These are phyloP conservation scores for Phylloscopus trochilus DNA, from an alignment of 2,113 vertebrate genomes.

Conservation along the genomic window DNA sequence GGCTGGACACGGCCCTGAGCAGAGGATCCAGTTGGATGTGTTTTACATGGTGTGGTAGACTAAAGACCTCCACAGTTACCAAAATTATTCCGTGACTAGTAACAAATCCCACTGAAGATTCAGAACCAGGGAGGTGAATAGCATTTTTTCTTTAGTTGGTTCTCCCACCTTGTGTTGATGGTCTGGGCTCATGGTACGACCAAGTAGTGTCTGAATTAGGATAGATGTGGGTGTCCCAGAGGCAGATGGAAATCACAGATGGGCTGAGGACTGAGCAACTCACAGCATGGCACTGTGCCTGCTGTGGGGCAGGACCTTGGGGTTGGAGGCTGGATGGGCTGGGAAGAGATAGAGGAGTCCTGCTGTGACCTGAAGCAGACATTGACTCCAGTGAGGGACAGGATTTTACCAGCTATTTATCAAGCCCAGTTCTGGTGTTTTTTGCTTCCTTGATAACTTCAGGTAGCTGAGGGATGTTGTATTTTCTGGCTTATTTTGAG, in stretches of 20 bases:
- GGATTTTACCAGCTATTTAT: neutral
- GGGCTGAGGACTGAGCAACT: neutral
- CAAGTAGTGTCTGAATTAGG: neutral
- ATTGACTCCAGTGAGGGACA: neutral
- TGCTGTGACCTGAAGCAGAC: neutral
- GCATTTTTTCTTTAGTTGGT: neutral
- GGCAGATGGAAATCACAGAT: neutral
- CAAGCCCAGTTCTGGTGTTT: neutral
- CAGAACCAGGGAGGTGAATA: neutral
- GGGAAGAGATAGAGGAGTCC: neutral
- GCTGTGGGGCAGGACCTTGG: neutral
- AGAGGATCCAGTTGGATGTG: neutral
- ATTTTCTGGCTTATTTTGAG: neutral
- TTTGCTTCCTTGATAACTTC: neutral
- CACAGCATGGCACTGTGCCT: rapidly evolving
- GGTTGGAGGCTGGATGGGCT: neutral
- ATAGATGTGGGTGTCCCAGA: neutral
- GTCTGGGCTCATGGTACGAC: neutral
- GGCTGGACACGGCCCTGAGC: neutral
- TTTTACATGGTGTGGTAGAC: neutral
- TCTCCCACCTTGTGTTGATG: neutral
- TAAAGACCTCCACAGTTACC: neutral
- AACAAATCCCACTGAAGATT: neutral
- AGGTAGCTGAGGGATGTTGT: neutral
- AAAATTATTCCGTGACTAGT: neutral